Evolutionary conservation across 2,797 vertebrate species (phyloP).

Genomic region (Tauraco hartlaubi): DNA sequence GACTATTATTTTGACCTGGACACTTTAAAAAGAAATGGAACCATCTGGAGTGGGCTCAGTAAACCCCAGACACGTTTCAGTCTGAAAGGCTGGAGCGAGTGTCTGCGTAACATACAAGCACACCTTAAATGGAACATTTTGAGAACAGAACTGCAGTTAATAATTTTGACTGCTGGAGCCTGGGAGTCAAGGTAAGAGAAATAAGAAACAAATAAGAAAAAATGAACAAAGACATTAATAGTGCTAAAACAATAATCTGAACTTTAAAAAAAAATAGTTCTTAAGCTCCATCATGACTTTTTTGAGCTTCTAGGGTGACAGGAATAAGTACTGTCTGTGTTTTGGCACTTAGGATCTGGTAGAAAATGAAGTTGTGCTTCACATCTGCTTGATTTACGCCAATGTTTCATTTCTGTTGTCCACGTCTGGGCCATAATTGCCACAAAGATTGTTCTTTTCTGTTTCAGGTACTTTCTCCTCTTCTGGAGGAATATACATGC

Average conservation of each 20-base stretch:
- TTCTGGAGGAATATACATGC: slow-evolving; percentile 21
- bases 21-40: not conserved
- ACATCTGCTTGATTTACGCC: not conserved
- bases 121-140: not conserved
- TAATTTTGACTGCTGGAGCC: not conserved
- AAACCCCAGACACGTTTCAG: not conserved
- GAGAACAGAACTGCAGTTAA: not conserved
- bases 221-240: not conserved
- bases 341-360: not conserved
- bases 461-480: not conserved
- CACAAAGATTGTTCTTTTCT: not conserved
- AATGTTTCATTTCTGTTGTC: not conserved
- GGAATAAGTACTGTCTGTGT: not conserved
- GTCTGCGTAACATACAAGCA: not conserved
- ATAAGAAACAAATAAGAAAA: not conserved
- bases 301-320: slow-evolving; percentile 40
- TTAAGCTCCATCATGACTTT: slow-evolving; percentile 3
- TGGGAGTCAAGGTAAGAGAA: not conserved
- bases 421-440: not conserved
- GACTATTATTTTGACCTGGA: not conserved
- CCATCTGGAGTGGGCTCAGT: not conserved
- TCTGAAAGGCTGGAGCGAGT: not conserved
- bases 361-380: not conserved
- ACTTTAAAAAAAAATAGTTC: not conserved
- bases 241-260: not conserved